A percentile compares a stretch with the other conserved stretches of the same genome.
Evolutionary conservation across 1,140 invertebrate species (phyloP).

Genomic region (Contarinia nasturtii): DNA sequence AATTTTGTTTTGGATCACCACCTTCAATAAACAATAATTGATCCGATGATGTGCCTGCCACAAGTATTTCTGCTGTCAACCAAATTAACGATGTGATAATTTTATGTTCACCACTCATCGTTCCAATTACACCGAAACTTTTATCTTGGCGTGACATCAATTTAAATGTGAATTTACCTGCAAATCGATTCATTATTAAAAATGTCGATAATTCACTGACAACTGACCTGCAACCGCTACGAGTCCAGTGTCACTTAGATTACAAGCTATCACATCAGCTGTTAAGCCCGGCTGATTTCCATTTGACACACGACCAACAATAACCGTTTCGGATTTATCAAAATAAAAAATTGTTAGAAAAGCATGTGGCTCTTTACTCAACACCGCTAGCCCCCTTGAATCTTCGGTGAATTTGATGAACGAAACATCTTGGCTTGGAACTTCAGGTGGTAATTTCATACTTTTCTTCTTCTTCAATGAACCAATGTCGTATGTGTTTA

Average conservation of each 20-base stretch:
- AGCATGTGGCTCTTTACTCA: slow-evolving; percentile 53
- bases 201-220: neutral
- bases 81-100: slow-evolving; percentile 41
- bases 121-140: slow-evolving; percentile 51
- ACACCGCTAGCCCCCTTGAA: slow-evolving; percentile 42
- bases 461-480: slow-evolving; percentile 33
- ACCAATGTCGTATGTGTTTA: slow-evolving; percentile 35
- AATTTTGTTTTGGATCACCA: slow-evolving; percentile 46
- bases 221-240: slow-evolving; percentile 38
- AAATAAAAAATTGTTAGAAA: slow-evolving; percentile 50
- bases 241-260: slow-evolving; percentile 50
- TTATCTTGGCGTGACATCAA: slow-evolving; percentile 51
- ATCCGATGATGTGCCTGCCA: slow-evolving; percentile 50
- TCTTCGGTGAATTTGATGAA: slow-evolving; percentile 54
- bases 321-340: slow-evolving; percentile 56
- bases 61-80: slow-evolving; percentile 43
- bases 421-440: slow-evolving; percentile 30
- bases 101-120: slow-evolving; percentile 47
- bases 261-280: slow-evolving; percentile 23
- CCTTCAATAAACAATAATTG: slow-evolving; percentile 49
- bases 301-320: slow-evolving; percentile 37
- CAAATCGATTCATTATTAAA: neutral
- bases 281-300: slow-evolving; percentile 24
- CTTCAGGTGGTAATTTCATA: slow-evolving; percentile 30
- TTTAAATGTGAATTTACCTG: slow-evolving; percentile 38